Percentiles rank a stretch among this genome's conserved stretches.
These are phyloP conservation scores for Tenthredo amoena DNA, from an alignment of 2,888 invertebrate species.

Conservation along the genomic window DNA sequence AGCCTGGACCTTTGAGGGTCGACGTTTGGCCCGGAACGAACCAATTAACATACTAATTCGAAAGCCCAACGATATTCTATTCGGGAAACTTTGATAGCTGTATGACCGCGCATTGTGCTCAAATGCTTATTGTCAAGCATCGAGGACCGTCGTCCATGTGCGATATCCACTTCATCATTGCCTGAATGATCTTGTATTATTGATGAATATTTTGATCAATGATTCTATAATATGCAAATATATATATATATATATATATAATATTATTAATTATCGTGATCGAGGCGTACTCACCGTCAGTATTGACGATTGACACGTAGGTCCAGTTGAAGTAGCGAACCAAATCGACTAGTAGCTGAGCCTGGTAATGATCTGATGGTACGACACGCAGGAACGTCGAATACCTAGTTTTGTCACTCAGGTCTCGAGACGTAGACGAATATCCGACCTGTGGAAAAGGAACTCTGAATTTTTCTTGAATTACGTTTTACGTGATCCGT, in stretches of 20 bases:
- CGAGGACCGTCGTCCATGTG: not conserved
- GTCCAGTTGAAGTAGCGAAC: slow-evolving; percentile 87
- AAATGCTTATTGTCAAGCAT: not conserved
- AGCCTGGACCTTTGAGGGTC: not conserved
- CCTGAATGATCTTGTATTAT: not conserved
- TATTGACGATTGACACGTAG: slow-evolving; percentile 88
- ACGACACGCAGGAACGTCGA: slow-evolving; percentile 89
- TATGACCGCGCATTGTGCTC: not conserved
- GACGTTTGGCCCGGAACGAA: slow-evolving; percentile 14
- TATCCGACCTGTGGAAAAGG: slow-evolving; percentile 83
- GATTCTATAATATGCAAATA: not conserved
- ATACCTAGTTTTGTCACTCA: slow-evolving; percentile 87
- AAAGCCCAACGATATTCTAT: not conserved
- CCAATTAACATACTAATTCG: slow-evolving; percentile 40
- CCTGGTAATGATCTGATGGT: slow-evolving; percentile 89
- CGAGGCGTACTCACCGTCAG: slow-evolving; percentile 82
- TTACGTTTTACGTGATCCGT: too few species aligned
- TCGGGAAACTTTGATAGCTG: not conserved
- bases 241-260: not conserved
- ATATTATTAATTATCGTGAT: not conserved
- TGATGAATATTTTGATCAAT: not conserved
- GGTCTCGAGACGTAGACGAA: slow-evolving; percentile 87
- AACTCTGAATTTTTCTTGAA: not conserved
- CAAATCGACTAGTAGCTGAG: slow-evolving; percentile 86
- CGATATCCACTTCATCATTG: slow-evolving; percentile 14